Percentiles rank a stretch among this genome's conserved stretches.
Evolutionary conservation across 1,140 invertebrate species (phyloP).

Genomic region (Contarinia nasturtii): DNA sequence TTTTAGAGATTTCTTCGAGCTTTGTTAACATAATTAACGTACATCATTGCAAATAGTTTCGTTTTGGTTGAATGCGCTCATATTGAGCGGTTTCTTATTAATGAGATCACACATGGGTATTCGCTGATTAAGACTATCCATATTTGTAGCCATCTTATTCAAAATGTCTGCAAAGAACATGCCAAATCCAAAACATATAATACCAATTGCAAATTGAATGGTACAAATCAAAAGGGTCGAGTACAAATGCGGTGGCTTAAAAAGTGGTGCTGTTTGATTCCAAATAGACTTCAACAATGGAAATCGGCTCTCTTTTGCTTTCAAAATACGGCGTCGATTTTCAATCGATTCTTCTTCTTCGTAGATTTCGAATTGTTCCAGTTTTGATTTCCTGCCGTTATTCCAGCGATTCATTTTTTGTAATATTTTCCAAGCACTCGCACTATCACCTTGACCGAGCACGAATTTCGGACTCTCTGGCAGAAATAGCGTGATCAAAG

Average conservation of each 20-base stretch:
- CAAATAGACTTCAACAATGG: not conserved
- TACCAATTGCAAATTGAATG: constrained; percentile 6
- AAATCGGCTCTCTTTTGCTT: not conserved
- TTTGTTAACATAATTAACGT: not conserved
- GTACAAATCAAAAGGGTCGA: constrained; percentile 4
- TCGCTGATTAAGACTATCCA: constrained; percentile 3
- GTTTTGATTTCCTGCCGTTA: not conserved
- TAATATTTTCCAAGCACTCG: constrained; percentile 23
- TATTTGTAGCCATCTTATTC: constrained; percentile 7
- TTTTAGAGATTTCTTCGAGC: not conserved
- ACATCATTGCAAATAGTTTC: not conserved
- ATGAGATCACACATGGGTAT: constrained; percentile 7
- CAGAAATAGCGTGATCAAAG: constrained; percentile 26
- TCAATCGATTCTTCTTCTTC: not conserved
- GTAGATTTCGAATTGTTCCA: not conserved
- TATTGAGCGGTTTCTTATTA: not conserved
- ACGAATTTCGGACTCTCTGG: constrained; percentile 58
- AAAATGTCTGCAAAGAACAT: constrained; percentile 10
- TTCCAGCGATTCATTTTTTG: not conserved
- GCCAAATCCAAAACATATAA: constrained; percentile 7
- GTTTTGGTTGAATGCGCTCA: not conserved
- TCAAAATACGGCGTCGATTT: not conserved
- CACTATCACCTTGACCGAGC: constrained; percentile 31
- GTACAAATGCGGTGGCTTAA: not conserved
- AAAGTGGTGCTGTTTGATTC: not conserved